Evolutionary conservation across 2,888 invertebrate genomes (phyloP).

Genomic region (Drosophila mimica): DNA sequence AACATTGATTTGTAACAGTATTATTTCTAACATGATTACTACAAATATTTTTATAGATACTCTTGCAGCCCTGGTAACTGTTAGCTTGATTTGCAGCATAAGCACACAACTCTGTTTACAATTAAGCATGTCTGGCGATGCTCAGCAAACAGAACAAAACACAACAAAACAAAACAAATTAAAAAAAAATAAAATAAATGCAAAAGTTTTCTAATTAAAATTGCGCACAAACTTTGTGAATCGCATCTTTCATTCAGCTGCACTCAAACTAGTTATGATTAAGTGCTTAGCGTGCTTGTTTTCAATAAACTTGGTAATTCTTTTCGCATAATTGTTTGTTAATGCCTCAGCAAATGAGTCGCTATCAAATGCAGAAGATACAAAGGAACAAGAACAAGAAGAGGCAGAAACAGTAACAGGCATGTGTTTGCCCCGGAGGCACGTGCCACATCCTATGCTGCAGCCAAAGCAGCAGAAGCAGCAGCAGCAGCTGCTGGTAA

Average conservation of each 20-base stretch:
- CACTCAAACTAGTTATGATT: constrained; percentile 45
- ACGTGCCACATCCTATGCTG: constrained; percentile 35
- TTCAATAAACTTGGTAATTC: constrained; percentile 26
- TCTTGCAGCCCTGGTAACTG: constrained; percentile 24
- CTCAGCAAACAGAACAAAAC: constrained; percentile 20
- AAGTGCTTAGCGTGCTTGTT: constrained; percentile 20
- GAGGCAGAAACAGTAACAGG: neutral
- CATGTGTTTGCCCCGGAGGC: constrained; percentile 21
- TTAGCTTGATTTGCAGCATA: neutral
- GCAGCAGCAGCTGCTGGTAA: constrained; percentile 34
- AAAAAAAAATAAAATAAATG: constrained; percentile 51
- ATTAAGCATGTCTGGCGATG: constrained; percentile 34
- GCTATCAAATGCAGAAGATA: constrained; percentile 27
- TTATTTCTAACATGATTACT: neutral
- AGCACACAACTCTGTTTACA: constrained; percentile 25
- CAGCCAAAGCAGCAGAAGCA: neutral
- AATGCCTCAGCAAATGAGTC: constrained; percentile 63
- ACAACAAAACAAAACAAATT: constrained; percentile 34
- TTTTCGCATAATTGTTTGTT: constrained; percentile 58
- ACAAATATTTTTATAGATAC: neutral
- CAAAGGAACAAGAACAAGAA: neutral
- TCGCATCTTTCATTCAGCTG: constrained; percentile 24
- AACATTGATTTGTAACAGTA: too few relatives aligned
- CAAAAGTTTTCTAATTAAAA: constrained; percentile 76
- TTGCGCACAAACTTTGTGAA: constrained; percentile 57